Evolutionary conservation across 2,888 invertebrate species (phyloP).

Genomic region (Tipula vernalis): DNA sequence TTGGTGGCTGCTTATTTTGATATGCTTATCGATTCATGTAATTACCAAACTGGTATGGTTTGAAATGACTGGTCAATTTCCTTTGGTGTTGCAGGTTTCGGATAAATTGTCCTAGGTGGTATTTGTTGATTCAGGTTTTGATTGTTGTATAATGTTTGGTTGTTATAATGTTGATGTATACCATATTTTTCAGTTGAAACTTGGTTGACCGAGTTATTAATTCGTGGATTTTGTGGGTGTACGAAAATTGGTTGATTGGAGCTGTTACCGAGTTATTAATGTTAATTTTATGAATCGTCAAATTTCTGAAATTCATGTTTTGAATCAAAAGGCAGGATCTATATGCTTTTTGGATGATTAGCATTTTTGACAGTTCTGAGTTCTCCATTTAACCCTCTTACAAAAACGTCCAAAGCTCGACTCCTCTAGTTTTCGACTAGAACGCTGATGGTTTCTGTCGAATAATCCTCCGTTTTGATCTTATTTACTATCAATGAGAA

Average conservation of each 20-base stretch:
- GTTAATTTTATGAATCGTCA: background rate
- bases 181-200: background rate
- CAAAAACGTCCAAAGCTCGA: background rate
- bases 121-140: no score
- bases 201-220: background rate
- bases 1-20: background rate
- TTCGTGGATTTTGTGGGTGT: background rate
- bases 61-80: background rate
- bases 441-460: no score
- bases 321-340: background rate
- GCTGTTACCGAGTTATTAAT: background rate
- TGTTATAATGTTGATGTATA: no score
- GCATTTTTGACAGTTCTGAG: no score
- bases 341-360: background rate
- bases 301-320: background rate
- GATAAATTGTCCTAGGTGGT: no score
- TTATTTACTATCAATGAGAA: no score
- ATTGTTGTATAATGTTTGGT: no score
- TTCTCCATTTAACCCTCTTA: background rate
- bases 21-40: background rate
- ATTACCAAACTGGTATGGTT: background rate
- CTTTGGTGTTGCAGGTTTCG: background rate
- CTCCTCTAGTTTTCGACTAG: background rate
- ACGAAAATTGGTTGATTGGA: background rate
- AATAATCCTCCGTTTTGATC: background rate